Evolutionary conservation across 2,113 vertebrate species (phyloP).

Genomic region (Crotalus helleri): DNA sequence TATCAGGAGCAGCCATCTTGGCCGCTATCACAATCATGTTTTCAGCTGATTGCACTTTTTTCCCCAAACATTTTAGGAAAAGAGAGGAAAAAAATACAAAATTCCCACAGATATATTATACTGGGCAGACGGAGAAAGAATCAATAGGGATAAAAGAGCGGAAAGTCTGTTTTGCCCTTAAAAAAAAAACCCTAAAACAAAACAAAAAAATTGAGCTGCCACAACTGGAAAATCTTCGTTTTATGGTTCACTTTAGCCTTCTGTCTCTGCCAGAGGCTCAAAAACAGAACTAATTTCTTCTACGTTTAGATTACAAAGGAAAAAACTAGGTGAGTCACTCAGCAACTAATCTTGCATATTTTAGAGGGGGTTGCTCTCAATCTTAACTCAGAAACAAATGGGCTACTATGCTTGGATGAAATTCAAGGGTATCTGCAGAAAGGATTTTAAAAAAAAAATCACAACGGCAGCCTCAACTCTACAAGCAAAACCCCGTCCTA

Average conservation of each 20-base stretch:
- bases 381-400: neutral
- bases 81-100: neutral
- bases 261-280: neutral
- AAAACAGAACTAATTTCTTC: neutral
- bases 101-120: neutral
- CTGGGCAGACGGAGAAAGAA: neutral
- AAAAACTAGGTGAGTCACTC: neutral
- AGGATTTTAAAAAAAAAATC: neutral
- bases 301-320: neutral
- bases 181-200: neutral
- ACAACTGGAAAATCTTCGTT: neutral
- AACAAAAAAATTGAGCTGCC: neutral
- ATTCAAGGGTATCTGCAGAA: neutral
- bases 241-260: neutral
- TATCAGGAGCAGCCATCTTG: neutral
- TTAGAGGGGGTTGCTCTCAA: neutral
- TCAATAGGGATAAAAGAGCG: neutral
- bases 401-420: neutral
- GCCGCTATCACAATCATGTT: neutral
- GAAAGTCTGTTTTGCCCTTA: neutral
- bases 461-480: too few species aligned
- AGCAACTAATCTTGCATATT: neutral
- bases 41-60: neutral
- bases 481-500: neutral
- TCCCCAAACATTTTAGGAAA: neutral